Percentiles rank a stretch among this genome's conserved stretches.
Conservation (phyloP, 1,140 invertebrate species). For the Drosophila athabasca region DNA sequence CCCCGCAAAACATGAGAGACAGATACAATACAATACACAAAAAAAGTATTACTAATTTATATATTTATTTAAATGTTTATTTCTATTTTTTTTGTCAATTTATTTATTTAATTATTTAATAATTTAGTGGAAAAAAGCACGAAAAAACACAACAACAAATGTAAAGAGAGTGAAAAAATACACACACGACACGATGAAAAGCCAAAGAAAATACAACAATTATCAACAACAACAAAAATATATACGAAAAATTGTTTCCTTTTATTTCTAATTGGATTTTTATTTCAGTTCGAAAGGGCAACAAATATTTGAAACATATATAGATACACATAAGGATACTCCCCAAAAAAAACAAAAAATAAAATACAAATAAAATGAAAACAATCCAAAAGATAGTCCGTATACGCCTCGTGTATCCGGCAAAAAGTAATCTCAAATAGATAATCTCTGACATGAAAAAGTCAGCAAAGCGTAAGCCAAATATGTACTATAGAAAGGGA, state of each 20-base stretch:
- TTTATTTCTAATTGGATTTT: constrained; percentile 39
- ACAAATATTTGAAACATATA: constrained; percentile 27
- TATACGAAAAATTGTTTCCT: constrained; percentile 13
- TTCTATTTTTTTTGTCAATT: constrained; percentile 51
- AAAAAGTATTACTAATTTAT: constrained; percentile 59
- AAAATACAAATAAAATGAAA: constrained; percentile 8
- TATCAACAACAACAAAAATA: constrained; percentile 45
- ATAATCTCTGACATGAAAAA: constrained; percentile 72
- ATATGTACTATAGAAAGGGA: constrained; percentile 27
- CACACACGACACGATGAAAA: constrained; percentile 35
- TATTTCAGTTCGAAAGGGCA: constrained; percentile 23
- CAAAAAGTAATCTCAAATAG: constrained; percentile 42
- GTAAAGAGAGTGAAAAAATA: constrained; percentile 36
- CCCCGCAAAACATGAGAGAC: background rate
- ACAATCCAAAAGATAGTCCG: constrained; percentile 34
- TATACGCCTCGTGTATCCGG: too few relatives aligned
- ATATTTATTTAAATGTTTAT: constrained; percentile 67
- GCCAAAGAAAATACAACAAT: constrained; percentile 73
- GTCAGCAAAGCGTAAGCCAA: constrained; percentile 74
- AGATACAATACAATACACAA: constrained; percentile 19
- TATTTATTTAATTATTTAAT: constrained; percentile 66
- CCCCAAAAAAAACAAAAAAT: too few relatives aligned
- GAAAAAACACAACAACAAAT: constrained; percentile 50
- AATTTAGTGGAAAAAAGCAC: constrained; percentile 56
- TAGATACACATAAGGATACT: constrained; percentile 10